Evolutionary conservation across 2,113 vertebrate species (phyloP).

Genomic region (Hydrochoerus hydrochaeris): DNA sequence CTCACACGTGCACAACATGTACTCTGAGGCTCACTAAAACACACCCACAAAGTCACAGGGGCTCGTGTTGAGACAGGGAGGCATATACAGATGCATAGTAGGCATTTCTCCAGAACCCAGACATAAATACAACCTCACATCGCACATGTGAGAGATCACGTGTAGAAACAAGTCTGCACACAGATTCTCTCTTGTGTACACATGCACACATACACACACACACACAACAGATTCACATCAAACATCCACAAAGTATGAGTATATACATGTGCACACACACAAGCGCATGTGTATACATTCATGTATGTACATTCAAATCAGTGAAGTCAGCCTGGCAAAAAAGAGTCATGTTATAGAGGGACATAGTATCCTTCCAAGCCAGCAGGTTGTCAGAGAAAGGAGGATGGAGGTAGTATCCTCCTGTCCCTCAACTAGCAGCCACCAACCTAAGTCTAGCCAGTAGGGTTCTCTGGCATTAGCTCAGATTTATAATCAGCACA

Average conservation of each 20-base stretch:
- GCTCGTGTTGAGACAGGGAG: background rate
- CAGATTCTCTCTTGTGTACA: background rate
- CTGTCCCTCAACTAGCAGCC: background rate
- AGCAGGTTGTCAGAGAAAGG: background rate
- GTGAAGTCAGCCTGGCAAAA: background rate
- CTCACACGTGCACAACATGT: background rate
- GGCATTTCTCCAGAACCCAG: background rate
- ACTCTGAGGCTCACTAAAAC: background rate
- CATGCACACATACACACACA: background rate
- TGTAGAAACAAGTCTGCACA: background rate
- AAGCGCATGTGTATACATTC: background rate
- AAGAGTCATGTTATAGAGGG: conserved; percentile 9
- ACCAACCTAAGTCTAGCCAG: background rate
- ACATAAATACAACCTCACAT: background rate
- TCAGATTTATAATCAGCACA: conserved; percentile 28
- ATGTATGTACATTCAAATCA: background rate
- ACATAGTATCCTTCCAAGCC: background rate
- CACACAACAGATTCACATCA: background rate
- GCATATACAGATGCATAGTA: background rate
- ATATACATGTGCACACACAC: background rate
- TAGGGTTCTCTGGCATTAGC: background rate
- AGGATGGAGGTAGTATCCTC: background rate
- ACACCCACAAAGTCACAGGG: background rate
- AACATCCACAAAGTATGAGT: background rate
- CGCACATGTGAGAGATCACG: background rate